A percentile compares a stretch with the other conserved stretches of the same genome.
These are phyloP conservation scores for Tortrix viridana DNA, from an alignment of 2,888 invertebrate genomes.

Conservation along the genomic window DNA sequence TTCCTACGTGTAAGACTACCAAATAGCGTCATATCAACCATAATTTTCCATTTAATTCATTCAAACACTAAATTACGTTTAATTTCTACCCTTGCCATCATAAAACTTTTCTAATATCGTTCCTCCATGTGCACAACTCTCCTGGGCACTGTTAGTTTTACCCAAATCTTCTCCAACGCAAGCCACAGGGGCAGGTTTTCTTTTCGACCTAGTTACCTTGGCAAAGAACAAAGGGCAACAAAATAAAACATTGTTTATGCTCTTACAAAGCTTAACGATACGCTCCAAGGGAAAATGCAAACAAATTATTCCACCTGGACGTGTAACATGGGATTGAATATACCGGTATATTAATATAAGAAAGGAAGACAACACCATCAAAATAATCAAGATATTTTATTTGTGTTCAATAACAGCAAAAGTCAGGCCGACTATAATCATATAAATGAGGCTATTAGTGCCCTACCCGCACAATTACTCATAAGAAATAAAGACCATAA, in stretches of 20 bases:
- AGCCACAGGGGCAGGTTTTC: too few relatives aligned
- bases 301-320: too few relatives aligned
- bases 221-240: background rate
- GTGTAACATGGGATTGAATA: too few relatives aligned
- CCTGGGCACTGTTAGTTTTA: conserved; percentile 6
- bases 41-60: background rate
- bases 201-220: background rate
- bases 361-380: too few relatives aligned
- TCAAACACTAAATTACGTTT: background rate
- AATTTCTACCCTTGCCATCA: background rate
- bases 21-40: background rate
- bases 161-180: background rate
- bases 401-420: background rate
- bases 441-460: conserved; percentile 30
- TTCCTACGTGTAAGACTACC: too few relatives aligned
- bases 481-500: conserved; percentile 19
- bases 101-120: conserved; percentile 3
- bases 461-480: conserved; percentile 20
- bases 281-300: too few relatives aligned
- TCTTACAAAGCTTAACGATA: too few relatives aligned
- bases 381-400: too few relatives aligned
- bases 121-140: background rate
- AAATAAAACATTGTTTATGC: background rate
- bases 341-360: too few relatives aligned
- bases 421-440: conserved; percentile 18